Evolutionary conservation across 2,888 invertebrate species (phyloP).

Genomic region (Catocala sponsa): DNA sequence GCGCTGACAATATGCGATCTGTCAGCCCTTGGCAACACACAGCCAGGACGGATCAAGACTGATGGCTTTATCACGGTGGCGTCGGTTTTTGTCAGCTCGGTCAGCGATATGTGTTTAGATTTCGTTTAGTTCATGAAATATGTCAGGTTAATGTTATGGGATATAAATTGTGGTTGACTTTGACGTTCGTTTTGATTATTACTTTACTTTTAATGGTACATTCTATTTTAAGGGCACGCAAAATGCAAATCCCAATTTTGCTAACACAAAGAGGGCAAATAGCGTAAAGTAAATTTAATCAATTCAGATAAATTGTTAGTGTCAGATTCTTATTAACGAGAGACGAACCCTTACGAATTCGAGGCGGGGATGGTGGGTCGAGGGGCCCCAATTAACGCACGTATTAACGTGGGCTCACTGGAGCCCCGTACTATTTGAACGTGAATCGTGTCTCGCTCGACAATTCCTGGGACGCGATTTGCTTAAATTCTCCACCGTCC

Average conservation of each 20-base stretch:
- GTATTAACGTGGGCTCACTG: slow-evolving; percentile 56
- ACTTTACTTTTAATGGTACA: background rate
- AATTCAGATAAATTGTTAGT: slow-evolving; percentile 50
- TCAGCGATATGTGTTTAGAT: slow-evolving; percentile 53
- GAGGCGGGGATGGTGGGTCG: slow-evolving; percentile 32
- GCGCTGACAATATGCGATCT: slow-evolving; percentile 76
- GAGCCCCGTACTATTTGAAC: slow-evolving; percentile 53
- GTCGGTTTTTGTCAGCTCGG: slow-evolving; percentile 40
- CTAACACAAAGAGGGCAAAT: slow-evolving; percentile 32
- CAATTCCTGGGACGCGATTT: slow-evolving; percentile 46
- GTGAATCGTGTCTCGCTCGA: slow-evolving; percentile 44
- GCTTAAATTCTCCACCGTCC: slow-evolving; percentile 45
- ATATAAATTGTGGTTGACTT: background rate
- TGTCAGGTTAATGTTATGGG: background rate
- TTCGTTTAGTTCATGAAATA: slow-evolving; percentile 39
- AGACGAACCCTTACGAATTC: slow-evolving; percentile 46
- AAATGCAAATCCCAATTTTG: background rate
- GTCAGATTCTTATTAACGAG: slow-evolving; percentile 51
- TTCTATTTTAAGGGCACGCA: background rate
- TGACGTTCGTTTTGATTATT: no score
- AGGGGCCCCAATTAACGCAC: slow-evolving; percentile 58
- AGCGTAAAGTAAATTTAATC: slow-evolving; percentile 44
- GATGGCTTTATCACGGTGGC: slow-evolving; percentile 63
- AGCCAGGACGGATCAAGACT: slow-evolving; percentile 63
- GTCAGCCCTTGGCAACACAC: slow-evolving; percentile 60